Conservation (phyloP, 2,888 invertebrate genomes). For the Xanthostigma xanthostigma region DNA sequence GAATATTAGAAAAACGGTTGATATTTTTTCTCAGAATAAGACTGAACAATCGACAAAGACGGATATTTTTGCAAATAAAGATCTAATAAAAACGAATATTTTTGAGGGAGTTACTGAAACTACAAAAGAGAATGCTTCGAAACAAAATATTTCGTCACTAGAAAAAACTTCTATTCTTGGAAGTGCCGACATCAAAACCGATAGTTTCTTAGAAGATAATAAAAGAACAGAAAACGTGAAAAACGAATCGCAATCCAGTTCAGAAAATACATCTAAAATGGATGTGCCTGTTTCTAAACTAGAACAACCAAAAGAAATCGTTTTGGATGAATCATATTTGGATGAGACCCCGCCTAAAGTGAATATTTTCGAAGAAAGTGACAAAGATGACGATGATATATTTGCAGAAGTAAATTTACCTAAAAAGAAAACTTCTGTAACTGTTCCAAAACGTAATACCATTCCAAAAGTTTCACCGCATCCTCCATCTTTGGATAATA, state of each 20-base stretch:
- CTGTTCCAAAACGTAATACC: neutral
- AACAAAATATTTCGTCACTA: too few relatives aligned
- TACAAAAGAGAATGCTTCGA: too few relatives aligned
- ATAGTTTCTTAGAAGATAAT: conserved; percentile 33
- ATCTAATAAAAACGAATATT: too few relatives aligned
- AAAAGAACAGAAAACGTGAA: conserved; percentile 31
- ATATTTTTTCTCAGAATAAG: too few relatives aligned
- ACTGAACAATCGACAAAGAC: too few relatives aligned
- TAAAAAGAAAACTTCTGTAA: conserved; percentile 2
- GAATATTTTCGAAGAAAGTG: conserved; percentile 12
- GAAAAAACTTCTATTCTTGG: too few relatives aligned
- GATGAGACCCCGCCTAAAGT: conserved; percentile 13
- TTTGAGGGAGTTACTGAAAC: too few relatives aligned
- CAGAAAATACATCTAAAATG: conserved; percentile 12
- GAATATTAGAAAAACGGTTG: too few relatives aligned
- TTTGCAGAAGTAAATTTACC: conserved; percentile 5
- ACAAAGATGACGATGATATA: conserved; percentile 7
- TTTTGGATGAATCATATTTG: conserved; percentile 24
- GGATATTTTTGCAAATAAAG: too few relatives aligned
- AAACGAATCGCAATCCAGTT: conserved; percentile 19
- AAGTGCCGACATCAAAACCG: conserved; percentile 9
- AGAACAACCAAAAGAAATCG: neutral
- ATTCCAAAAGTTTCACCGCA: too few relatives aligned
- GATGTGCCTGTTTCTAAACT: too few relatives aligned
- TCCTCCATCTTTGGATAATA: too few relatives aligned